Conservation (phyloP, 2,113 vertebrate genomes). For the Scytalopus superciliaris region DNA sequence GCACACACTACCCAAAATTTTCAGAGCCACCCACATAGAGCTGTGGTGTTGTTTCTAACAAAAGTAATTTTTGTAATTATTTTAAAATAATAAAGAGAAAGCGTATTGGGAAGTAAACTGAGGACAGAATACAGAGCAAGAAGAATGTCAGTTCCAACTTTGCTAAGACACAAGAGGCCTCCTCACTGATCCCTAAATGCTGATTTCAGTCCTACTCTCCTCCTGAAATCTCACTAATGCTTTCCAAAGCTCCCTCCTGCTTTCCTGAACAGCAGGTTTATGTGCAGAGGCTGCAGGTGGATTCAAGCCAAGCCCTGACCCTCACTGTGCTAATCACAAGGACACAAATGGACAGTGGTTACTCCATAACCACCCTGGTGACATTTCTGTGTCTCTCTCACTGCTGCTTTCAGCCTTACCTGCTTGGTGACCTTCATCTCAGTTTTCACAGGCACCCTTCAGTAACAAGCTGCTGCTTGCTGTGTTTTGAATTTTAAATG, state of each 20-base stretch:
- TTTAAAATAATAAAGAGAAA: not conserved
- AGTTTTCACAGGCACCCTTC: not conserved
- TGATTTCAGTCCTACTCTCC: not conserved
- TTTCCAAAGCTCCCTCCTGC: not conserved
- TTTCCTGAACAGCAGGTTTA: not conserved
- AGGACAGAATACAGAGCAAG: not conserved
- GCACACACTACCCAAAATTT: not conserved
- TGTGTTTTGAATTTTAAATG: not conserved
- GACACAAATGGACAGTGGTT: not conserved
- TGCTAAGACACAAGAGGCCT: not conserved
- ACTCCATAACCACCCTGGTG: fast-evolving
- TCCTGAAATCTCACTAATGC: not conserved
- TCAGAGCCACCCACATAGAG: not conserved
- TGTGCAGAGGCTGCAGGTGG: not conserved
- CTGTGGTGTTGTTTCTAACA: not conserved
- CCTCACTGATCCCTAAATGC: too few relatives aligned
- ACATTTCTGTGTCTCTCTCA: not conserved
- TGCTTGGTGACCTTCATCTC: not conserved
- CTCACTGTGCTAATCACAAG: not conserved
- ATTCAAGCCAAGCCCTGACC: not conserved
- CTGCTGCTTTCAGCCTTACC: not conserved
- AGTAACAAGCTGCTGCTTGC: not conserved
- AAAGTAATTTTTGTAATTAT: not conserved
- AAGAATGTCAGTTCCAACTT: not conserved
- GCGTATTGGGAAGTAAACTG: not conserved